These are phyloP conservation scores for Amphipoea oculea DNA, from an alignment of 2,888 invertebrate species.

Conservation along the genomic window DNA sequence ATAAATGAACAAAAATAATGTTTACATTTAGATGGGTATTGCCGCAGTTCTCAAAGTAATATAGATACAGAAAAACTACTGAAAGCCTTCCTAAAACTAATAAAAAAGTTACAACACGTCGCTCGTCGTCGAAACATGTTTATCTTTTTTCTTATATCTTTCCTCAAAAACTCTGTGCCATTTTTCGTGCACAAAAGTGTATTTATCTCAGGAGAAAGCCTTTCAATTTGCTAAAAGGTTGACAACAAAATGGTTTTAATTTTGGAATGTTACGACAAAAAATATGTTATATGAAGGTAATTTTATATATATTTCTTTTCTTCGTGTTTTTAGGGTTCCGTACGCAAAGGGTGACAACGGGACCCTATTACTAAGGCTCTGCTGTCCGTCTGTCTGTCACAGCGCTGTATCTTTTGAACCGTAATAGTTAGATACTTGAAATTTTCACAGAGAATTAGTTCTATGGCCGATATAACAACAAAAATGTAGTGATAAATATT, in stretches of 20 bases:
- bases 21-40: neutral
- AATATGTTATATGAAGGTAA: constrained; percentile 44
- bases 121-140: constrained; percentile 7
- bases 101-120: constrained; percentile 26
- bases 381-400: too few relatives aligned
- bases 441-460: neutral
- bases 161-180: constrained; percentile 8
- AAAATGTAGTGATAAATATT: too few relatives aligned
- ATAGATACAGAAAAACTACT: neutral
- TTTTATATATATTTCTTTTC: constrained; percentile 24
- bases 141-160: constrained; percentile 32
- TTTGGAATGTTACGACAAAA: constrained; percentile 47
- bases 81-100: constrained; percentile 22
- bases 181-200: constrained; percentile 58
- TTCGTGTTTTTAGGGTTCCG: neutral
- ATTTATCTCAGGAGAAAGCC: constrained; percentile 59
- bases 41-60: neutral
- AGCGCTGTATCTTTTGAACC: neutral
- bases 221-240: constrained; percentile 73
- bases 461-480: neutral
- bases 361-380: neutral
- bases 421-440: neutral
- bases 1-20: neutral
- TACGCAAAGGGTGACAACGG: neutral
- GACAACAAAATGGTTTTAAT: constrained; percentile 69